These are phyloP conservation scores for Thymelicus sylvestris DNA, from an alignment of 2,888 invertebrate genomes.

Conservation along the genomic window DNA sequence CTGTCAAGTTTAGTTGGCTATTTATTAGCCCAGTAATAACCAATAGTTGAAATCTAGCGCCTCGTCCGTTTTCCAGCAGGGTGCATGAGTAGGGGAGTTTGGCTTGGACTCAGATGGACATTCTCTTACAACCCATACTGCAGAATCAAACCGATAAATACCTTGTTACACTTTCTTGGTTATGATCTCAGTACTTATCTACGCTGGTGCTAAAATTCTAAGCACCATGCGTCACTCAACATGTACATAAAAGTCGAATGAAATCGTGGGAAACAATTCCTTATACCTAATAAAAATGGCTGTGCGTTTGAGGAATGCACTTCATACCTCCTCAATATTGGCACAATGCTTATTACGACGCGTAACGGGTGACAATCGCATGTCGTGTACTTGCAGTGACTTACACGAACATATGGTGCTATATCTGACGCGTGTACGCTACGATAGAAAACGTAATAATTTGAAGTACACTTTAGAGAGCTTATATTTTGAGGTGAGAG, in stretches of 20 bases:
- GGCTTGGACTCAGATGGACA: too few relatives aligned
- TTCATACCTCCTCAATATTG: slow-evolving; percentile 42
- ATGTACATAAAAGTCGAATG: slow-evolving; percentile 44
- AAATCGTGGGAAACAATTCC: slow-evolving; percentile 75
- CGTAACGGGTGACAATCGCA: slow-evolving; percentile 47
- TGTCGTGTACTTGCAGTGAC: slow-evolving; percentile 39
- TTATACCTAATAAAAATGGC: slow-evolving; percentile 67
- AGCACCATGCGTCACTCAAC: slow-evolving; percentile 32
- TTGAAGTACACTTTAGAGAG: too few relatives aligned
- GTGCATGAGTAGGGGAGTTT: too few relatives aligned
- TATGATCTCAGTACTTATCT: slow-evolving; percentile 4
- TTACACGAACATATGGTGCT: slow-evolving; percentile 26
- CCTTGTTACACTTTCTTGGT: not conserved
- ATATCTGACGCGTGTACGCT: slow-evolving; percentile 26
- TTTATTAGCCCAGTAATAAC: too few relatives aligned
- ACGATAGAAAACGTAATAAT: not conserved
- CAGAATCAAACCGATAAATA: not conserved
- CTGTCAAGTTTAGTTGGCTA: too few relatives aligned
- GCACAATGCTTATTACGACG: slow-evolving; percentile 45
- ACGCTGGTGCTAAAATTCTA: slow-evolving; percentile 34
- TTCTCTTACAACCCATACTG: too few relatives aligned
- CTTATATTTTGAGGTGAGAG: too few relatives aligned
- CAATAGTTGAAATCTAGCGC: too few relatives aligned
- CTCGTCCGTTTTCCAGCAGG: too few relatives aligned
- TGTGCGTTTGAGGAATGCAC: slow-evolving; percentile 58